These are phyloP conservation scores for Gallinago stenura DNA, from an alignment of 2,797 vertebrate genomes.

Conservation along the genomic window DNA sequence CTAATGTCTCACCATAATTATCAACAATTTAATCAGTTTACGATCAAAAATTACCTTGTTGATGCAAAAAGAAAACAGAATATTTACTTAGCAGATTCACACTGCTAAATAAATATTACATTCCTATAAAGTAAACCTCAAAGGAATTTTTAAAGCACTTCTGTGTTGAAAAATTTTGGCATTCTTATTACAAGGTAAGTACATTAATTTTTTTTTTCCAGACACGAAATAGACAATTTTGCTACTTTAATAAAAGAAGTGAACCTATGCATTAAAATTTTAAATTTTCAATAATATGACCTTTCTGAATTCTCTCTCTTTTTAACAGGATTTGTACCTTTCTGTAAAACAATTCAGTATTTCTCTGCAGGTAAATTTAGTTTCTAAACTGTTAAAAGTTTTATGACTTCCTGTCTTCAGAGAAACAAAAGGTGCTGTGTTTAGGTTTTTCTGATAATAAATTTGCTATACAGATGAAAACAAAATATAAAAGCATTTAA, in stretches of 20 bases:
- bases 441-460: constrained; percentile 62
- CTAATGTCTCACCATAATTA: not conserved
- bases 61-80: not conserved
- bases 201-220: not conserved
- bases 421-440: constrained; percentile 65
- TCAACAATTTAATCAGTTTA: not conserved
- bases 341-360: constrained; percentile 62
- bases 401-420: constrained; percentile 65
- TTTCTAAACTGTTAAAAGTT: constrained; percentile 73
- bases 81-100: not conserved
- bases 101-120: not conserved
- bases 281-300: constrained; percentile 31
- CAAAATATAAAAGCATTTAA: constrained; percentile 64
- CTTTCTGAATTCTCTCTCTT: constrained; percentile 33
- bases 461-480: constrained; percentile 46
- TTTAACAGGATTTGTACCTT: constrained; percentile 57
- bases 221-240: not conserved
- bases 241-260: constrained; percentile 40
- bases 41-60: not conserved
- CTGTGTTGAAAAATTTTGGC: not conserved
- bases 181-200: not conserved
- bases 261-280: constrained; percentile 72
- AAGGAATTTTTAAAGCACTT: not conserved
- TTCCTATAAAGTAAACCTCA: not conserved
- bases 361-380: constrained; percentile 66